Base-by-base conservation (phyloP, 2,888 invertebrate species). In the Drosophila suboccidentalis region DNA sequence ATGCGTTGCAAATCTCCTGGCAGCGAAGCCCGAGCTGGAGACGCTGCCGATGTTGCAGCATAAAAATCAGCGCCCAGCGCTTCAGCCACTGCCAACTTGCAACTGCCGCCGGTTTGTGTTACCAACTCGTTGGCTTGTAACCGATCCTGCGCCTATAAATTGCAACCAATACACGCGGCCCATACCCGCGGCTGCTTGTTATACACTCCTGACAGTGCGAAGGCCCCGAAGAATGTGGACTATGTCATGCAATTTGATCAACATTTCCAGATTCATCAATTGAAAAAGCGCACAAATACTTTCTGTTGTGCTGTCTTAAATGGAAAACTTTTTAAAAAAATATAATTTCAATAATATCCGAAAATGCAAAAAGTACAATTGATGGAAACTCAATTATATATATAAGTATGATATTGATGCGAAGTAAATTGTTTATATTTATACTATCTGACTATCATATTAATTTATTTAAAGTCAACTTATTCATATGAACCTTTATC, bases 111-210 rank as follows among this genome's bases (percentile, higher is more conserved):
- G 80, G 84, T 88, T 88, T 86, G 73, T 80, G 75, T 84, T 84
- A 87, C 88, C 88, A 82, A 82, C 88, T 84, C 76, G 82, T 75
- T 87, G 85, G 80, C 87, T 85, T 84, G 88, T 87, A 84, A 84
- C 86, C 76, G 83, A 84, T 84, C 83, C 83, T 84, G 86, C 78
- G 87, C 76, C 89, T 88, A 85, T 85, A 85, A 85, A 85, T 85
- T 88, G 87, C 85, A 85, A 71, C 86, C 82, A 83, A 82, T 86
- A 75, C 85, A 81, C 71, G 67, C 71, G 75, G 71, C 68, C 59
- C 79, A 75, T 65, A 74, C 83, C 83, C 79, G 87, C 87, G 83
- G 83, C 83, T 78, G 86, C 88, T 84, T 87, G 77, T 82, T 84
- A 84, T 75, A 84, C 79, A 63, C 82, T 75, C 36, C 44, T 38